Base-by-base conservation (phyloP, 2,888 invertebrate genomes). In the Cremastinae sp. region DNA sequence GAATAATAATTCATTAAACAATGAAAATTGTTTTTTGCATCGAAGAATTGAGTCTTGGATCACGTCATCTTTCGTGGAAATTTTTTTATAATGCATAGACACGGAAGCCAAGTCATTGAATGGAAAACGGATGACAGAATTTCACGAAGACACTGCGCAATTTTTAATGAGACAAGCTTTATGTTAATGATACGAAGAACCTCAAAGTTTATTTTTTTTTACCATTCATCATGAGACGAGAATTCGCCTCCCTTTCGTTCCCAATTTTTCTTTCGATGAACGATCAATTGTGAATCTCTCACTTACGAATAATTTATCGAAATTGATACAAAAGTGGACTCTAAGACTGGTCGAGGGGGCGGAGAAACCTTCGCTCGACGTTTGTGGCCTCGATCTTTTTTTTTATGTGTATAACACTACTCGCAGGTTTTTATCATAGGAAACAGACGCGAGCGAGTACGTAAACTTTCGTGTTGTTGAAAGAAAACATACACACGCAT, bases 311-410 rank as follows among this genome's bases (percentile, higher is more conserved):
- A 35, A 35, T 41, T 37, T 61, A 16, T 51, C 39, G 61, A 39
- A 61, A 55, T 56, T 61, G 20, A 53, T 56, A 55, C 28, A 35
- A 68, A 56, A 47, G 56, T 39, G 39, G 62, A 43, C 43, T 20
- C 20, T 35, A 22, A 39, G 41, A 53, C 18, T 37, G 55, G 43
- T 37, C 56, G 43, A 69, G 64, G 75, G 75, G 75, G 68, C 72
- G 75, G 62, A 76, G 22, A 68, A 71, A 39, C 56, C 72, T 62
- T 56, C 51, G 62, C 64, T 69, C 71, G 55, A 56, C 71, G 61
- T 37, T 66, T 75, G 2, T 28, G 61, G 66, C 71, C 71, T 66
- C 71, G 75, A 71, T 56, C 72, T 14, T 70, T 47, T 56, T 53
- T 64, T 49, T 49, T 18, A 12, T 59, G 14, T 49, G 28, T 49